phyloP scores from a whole-genome alignment of 23 tunicate genomes.

The Trididemnum clinides region DNA sequence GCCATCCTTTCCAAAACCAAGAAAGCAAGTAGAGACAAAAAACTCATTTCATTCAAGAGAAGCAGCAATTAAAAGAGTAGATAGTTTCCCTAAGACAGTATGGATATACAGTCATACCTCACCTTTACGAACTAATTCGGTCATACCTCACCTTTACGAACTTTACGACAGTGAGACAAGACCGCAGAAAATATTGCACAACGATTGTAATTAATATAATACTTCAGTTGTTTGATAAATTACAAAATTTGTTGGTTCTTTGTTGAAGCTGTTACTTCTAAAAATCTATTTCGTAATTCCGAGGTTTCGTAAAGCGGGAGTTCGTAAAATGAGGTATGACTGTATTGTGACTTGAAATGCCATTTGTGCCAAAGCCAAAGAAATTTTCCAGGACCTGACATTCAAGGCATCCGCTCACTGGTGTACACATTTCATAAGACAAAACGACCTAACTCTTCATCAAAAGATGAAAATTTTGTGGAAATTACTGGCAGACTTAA shows the following conservation, averaged over 20 bases:
- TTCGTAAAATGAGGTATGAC: no score
- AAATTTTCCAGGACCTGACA: not conserved
- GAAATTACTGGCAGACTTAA: not conserved
- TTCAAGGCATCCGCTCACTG: not conserved
- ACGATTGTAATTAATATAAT: no score
- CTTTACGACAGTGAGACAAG: no score
- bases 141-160: no score
- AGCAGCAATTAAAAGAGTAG: not conserved
- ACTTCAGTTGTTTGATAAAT: no score
- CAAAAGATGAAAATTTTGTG: not conserved
- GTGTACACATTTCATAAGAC: not conserved
- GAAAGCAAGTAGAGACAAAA: not conserved
- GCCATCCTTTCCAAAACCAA: not conserved
- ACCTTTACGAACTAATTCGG: no score
- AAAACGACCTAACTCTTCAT: not conserved
- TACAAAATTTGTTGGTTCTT: no score
- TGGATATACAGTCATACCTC: no score
- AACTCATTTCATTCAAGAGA: not conserved
- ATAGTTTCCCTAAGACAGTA: not conserved
- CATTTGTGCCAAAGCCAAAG: not conserved
- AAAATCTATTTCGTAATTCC: no score
- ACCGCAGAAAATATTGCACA: no score
- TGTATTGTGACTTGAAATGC: not conserved
- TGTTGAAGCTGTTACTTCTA: no score
- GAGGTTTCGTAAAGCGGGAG: no score